A percentile compares a stretch with the other conserved stretches of the same genome.
Conservation (phyloP, 2,888 invertebrate genomes). For the Drosophila acutilabella region DNA sequence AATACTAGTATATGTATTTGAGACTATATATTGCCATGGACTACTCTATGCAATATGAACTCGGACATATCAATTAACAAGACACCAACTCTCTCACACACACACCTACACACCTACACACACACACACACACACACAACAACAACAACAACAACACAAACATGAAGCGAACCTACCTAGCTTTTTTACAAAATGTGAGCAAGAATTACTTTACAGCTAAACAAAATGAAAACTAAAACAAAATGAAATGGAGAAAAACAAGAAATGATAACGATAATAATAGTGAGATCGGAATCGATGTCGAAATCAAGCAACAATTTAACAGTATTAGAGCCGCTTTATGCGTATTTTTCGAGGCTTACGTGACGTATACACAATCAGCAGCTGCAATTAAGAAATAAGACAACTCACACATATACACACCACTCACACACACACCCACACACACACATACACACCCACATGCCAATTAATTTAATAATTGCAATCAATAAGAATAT, state of each 20-base stretch:
- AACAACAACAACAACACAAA: conserved; percentile 41
- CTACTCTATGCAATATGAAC: conserved; percentile 67
- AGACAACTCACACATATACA: conserved; percentile 35
- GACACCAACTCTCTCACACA: conserved; percentile 56
- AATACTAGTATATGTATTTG: conserved; percentile 76
- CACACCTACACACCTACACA: conserved; percentile 39
- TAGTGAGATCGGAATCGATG: conserved; percentile 32
- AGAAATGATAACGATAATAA: conserved; percentile 12
- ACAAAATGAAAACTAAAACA: conserved; percentile 28
- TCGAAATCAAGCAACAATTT: conserved; percentile 69
- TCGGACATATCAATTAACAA: conserved; percentile 78
- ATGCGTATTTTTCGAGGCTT: conserved; percentile 75
- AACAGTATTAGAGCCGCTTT: conserved; percentile 79
- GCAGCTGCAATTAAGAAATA: conserved; percentile 64
- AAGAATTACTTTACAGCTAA: conserved; percentile 71
- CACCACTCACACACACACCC: conserved; percentile 7
- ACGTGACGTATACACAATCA: conserved; percentile 80
- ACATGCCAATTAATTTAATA: not conserved
- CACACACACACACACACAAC: conserved; percentile 22
- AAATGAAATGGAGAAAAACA: conserved; percentile 11
- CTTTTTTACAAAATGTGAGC: conserved; percentile 77
- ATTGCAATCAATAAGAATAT: conserved; percentile 41
- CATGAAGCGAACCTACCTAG: conserved; percentile 80
- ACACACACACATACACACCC: conserved; percentile 6
- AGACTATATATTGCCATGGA: conserved; percentile 74